Evolutionary conservation across 2,113 vertebrate genomes (phyloP).

Genomic region (Tenrec ecaudatus): DNA sequence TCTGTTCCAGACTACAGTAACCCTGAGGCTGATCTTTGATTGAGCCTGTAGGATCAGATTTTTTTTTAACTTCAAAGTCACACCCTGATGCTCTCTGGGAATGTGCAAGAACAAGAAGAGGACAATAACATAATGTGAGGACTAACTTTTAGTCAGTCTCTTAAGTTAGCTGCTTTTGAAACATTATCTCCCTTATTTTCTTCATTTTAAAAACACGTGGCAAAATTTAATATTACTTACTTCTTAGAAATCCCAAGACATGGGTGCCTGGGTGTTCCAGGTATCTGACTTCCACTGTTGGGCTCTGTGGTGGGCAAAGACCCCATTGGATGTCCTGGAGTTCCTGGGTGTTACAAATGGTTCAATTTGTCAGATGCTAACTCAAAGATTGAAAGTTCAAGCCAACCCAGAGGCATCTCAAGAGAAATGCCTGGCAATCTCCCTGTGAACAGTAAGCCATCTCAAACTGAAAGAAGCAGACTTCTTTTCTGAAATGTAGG

Average conservation of each 20-base stretch:
- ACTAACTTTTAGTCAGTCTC: neutral
- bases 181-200: neutral
- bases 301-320: neutral
- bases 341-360: neutral
- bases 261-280: neutral
- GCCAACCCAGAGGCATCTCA: neutral
- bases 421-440: neutral
- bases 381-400: neutral
- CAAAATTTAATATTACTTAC: conserved; percentile 5
- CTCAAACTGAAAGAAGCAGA: neutral
- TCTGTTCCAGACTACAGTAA: neutral
- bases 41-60: neutral
- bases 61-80: conserved; percentile 38
- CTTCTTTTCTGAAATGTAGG: neutral
- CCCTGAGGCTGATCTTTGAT: neutral
- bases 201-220: neutral
- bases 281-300: neutral
- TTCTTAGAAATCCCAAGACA: neutral
- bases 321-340: neutral
- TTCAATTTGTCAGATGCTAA: neutral
- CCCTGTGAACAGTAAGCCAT: neutral
- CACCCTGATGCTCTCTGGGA: conserved; percentile 9
- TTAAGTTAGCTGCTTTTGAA: conserved; percentile 26
- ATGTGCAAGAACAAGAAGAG: neutral
- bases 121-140: conserved; percentile 29